Base-by-base conservation (phyloP, 2,888 invertebrate species). In the Autographa gamma region DNA sequence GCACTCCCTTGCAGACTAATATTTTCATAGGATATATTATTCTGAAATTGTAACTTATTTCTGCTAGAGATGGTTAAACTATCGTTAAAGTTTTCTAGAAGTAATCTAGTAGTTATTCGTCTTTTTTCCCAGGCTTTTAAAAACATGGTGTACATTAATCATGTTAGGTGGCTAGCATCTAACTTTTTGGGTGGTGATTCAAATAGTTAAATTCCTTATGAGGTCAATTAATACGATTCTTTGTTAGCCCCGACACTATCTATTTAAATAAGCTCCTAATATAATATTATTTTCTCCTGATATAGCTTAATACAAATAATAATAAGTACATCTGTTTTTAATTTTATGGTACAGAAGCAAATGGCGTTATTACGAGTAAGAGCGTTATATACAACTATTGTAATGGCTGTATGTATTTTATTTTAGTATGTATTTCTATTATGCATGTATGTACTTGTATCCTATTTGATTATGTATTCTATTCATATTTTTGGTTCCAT, bases 341-440 rank as follows among this genome's bases (percentile, higher is more conserved):
- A 88, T 91, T 90, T 90, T 90, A 90, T 90, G 86, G 87, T 86
- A 91, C 95, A 95, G 95, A 94, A 89, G 81, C 91, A 82, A 95
- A 95, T 87, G 95, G 95, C 86, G 95, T 92, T 84, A 89, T 92
- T 82, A 88, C 91, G 89, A 93, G 93, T 95, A 95, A 94, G 93
- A 92, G 91, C 87, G 90, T 92, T 90, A 89, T 93, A 91, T 93
- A 93, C 94, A 93, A 93, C 91, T 93, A 89, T 92, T 89, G 88
- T 92, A 95, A 95, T 90, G 92, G 94, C 88, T 95, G 95, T 95
- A 95, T 95, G 94, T 95, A 95, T 91, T 86, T 85, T 87, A 87
- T 86, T 87, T 87, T 84, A 86, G 84, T 87, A 86, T 86, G 80
- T 87, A 84, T 80, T 79, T 75, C 79, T 87, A 81, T 88, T 85